Evolutionary conservation across 2,113 vertebrate species (phyloP), one percentile per base, ranked within the genome.

Genomic region (Caracal caracal): DNA sequence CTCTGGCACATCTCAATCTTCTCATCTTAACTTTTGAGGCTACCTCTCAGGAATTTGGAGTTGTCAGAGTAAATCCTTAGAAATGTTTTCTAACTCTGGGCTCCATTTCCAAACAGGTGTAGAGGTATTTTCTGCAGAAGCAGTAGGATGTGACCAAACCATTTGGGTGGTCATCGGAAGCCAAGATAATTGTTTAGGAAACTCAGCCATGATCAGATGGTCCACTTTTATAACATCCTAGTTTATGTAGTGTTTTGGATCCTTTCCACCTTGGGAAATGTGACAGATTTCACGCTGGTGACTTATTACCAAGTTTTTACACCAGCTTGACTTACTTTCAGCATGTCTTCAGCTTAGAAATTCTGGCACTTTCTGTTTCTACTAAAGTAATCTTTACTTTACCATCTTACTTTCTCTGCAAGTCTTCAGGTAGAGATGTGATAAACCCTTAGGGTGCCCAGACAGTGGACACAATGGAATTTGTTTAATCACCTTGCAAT

Each of bases 361-460:
- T 83, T 33, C 70, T 94, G 78, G 51, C 84, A 93, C 87, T 88
- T 73, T 73, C 22, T 92, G 51, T 86, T 94, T 95, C 40, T 53
- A 70, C 24, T 37, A 49, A 76, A 92, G 20, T 15, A 20, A 66
- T 82, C 17, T 94, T 76, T 47, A 63, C 17, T 94, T 76, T 47
- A 63, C 28, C 11, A 0, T n/a, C 66, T 82, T 53, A n/a, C 33
- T 90, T 22, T 40, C 56, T 79, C 66, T 43, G 81, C 56, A 82
- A 53, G 43, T 26, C 56, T 93, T 71, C 28, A 47, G 33, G 0
- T 51, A 26, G 79, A 43, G 37, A 15, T 22, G 10, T 65, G 53
- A 20, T 43, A 24, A 92, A 66, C 49, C 16, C 43, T 10, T 12
- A 43, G 78, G 47, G n/a, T 40, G 12, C 83, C 40, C 47, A 53